Conservation (phyloP, 2,888 invertebrate species). For the Blastobasis lacticolella region DNA sequence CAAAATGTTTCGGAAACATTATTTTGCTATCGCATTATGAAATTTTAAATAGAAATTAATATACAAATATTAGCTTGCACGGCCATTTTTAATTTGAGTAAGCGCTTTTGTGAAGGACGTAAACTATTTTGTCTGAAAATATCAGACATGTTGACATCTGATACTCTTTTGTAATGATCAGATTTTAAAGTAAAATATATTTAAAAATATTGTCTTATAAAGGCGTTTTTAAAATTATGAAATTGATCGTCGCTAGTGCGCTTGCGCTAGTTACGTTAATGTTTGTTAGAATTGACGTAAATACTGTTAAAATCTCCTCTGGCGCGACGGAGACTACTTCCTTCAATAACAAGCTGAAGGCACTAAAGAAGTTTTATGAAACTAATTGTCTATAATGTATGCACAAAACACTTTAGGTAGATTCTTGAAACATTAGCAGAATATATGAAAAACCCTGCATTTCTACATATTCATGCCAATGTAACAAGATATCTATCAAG, state of each 20-base stretch:
- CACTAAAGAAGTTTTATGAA: no score
- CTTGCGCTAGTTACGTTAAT: constrained; percentile 35
- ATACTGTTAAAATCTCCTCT: constrained; percentile 32
- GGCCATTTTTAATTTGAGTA: constrained; percentile 42
- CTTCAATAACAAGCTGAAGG: constrained; percentile 3
- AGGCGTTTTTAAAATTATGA: constrained; percentile 40
- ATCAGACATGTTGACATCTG: constrained; percentile 31
- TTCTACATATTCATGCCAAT: constrained; percentile 24
- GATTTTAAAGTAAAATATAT: constrained; percentile 42
- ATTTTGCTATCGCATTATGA: constrained; percentile 66
- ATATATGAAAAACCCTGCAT: constrained; percentile 37
- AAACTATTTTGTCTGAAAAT: constrained; percentile 18
- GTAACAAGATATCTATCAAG: constrained; percentile 11
- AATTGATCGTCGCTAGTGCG: constrained; percentile 41
- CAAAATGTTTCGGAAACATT: constrained; percentile 51
- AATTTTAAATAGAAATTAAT: constrained; percentile 42
- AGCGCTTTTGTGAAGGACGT: constrained; percentile 48
- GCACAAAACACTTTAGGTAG: no score
- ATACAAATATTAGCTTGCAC: constrained; percentile 43
- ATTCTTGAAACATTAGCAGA: constrained; percentile 1
- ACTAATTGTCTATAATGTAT: background rate
- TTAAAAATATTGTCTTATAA: constrained; percentile 49
- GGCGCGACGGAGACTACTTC: constrained; percentile 51
- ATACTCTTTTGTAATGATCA: constrained; percentile 46
- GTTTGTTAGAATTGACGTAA: constrained; percentile 46